These are phyloP conservation scores for Grammomys dolichurus DNA, from an alignment of 2,113 vertebrate genomes.

Conservation along the genomic window DNA sequence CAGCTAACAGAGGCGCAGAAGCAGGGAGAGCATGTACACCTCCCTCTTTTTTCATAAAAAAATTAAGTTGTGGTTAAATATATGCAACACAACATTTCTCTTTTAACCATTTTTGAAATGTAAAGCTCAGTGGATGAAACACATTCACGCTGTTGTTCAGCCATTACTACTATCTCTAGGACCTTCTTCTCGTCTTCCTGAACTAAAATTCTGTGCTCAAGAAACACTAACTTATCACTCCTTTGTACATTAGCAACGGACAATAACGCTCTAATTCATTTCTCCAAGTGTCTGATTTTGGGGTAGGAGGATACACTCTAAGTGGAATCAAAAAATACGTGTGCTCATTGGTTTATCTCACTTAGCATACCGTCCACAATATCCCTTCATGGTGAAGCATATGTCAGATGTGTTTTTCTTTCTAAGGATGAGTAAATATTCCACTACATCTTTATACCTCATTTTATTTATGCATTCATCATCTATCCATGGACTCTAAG, in stretches of 20 bases:
- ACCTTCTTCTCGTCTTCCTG: not conserved
- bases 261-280: not conserved
- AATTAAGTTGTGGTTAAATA: conserved; percentile 34
- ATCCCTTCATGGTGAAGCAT: fast-evolving
- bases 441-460: not conserved
- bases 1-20: conserved; percentile 83
- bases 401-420: not conserved
- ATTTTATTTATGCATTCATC: not conserved
- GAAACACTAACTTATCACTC: not conserved
- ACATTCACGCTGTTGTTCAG: fast-evolving
- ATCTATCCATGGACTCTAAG: not conserved
- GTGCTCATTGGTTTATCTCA: not conserved
- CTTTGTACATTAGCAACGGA: not conserved
- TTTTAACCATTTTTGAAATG: conserved; percentile 37
- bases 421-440: not conserved
- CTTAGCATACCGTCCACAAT: not conserved
- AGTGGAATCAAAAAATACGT: not conserved
- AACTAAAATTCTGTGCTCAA: not conserved
- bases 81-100: not conserved
- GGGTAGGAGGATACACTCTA: not conserved
- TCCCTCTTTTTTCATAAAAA: conserved; percentile 28
- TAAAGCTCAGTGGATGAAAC: not conserved
- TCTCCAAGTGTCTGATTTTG: not conserved
- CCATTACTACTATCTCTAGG: not conserved
- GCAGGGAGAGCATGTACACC: conserved; percentile 56